A percentile compares a stretch with the other conserved stretches of the same genome.
Evolutionary conservation across 2,113 vertebrate species (phyloP).

Genomic region (Colius striatus): DNA sequence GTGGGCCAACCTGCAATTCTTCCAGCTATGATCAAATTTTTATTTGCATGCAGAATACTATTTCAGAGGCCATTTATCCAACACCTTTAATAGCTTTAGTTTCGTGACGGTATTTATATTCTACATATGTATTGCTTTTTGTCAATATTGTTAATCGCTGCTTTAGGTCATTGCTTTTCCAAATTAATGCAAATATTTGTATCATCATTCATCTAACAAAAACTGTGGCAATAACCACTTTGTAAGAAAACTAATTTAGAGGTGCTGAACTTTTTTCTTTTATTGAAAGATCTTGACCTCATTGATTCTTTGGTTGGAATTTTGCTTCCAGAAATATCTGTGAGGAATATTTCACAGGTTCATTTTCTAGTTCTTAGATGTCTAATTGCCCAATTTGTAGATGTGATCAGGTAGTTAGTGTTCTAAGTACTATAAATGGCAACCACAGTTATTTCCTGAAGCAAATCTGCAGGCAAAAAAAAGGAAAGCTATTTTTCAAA

Average conservation of each 20-base stretch:
- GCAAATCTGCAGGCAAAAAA: background rate
- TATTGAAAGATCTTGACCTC: background rate
- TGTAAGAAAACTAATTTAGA: background rate
- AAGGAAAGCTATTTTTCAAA: background rate
- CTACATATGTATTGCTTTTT: background rate
- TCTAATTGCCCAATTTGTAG: constrained; percentile 44
- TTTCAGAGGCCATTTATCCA: background rate
- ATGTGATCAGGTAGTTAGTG: background rate
- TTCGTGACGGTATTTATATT: background rate
- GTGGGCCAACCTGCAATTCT: background rate
- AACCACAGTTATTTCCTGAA: constrained; percentile 35
- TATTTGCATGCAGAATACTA: background rate
- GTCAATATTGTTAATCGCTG: background rate
- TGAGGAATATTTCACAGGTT: constrained; percentile 23
- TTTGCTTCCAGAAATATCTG: constrained; percentile 32
- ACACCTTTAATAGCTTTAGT: background rate
- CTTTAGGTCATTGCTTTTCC: background rate
- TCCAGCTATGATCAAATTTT: background rate
- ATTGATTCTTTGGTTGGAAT: constrained; percentile 7
- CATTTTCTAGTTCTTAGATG: constrained; percentile 12
- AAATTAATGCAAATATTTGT: background rate
- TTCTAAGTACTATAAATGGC: background rate
- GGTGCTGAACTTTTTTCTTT: background rate
- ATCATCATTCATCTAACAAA: background rate
- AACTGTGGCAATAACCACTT: background rate